Conservation (phyloP, 2,888 invertebrate genomes). For the Dasypogon diadema region DNA sequence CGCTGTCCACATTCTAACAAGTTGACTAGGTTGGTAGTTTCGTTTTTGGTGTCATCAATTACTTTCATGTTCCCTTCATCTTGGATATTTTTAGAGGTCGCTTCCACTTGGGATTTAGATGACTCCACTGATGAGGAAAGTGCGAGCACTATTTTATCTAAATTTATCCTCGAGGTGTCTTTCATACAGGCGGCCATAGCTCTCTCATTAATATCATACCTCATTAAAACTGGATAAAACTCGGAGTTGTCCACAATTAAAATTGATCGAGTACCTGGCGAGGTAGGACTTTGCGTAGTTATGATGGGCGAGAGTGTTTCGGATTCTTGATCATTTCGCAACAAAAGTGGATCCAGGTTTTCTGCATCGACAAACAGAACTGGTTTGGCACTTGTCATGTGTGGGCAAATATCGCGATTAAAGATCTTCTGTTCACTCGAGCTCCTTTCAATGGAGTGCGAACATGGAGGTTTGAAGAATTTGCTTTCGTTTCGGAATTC, state of each 20-base stretch:
- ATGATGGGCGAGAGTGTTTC: conserved; percentile 10
- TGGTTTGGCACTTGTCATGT: conserved; percentile 52
- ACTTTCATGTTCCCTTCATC: conserved; percentile 29
- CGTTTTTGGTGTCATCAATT: conserved; percentile 3
- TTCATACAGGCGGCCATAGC: conserved; percentile 9
- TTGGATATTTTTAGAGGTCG: conserved; percentile 40
- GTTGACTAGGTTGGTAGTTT: conserved; percentile 26
- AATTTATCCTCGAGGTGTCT: conserved; percentile 40
- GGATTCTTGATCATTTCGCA: conserved; percentile 51
- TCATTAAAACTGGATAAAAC: conserved; percentile 56
- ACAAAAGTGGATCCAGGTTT: conserved; percentile 53
- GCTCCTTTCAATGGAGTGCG: conserved; percentile 49
- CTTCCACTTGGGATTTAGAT: neutral
- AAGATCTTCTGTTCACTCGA: conserved; percentile 52
- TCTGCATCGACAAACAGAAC: conserved; percentile 53
- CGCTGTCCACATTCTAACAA: neutral
- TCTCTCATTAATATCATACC: conserved; percentile 55
- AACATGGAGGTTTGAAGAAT: conserved; percentile 24
- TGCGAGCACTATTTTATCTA: conserved; percentile 44
- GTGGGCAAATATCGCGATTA: conserved; percentile 55
- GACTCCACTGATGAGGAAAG: conserved; percentile 16
- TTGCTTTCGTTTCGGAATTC: neutral
- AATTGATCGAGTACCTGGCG: conserved; percentile 42
- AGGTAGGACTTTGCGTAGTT: neutral
- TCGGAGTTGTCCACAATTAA: conserved; percentile 57